Percentiles rank a stretch among this genome's conserved stretches.
Evolutionary conservation across 1,140 invertebrate genomes (phyloP).

Genomic region (Mycetomoellerius zeteki): DNA sequence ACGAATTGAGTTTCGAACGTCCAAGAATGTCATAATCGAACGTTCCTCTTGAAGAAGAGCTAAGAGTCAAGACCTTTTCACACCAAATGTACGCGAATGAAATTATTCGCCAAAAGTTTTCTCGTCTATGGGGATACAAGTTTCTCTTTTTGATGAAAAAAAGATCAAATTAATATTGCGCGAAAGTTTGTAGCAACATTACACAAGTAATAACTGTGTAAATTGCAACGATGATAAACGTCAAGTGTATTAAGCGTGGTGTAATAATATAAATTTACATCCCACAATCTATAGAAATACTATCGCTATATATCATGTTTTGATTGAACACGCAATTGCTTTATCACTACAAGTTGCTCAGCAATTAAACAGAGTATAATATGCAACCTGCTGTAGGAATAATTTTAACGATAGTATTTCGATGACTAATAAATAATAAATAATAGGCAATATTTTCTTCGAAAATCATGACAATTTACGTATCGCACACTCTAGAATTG

Average conservation of each 20-base stretch:
- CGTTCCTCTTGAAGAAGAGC: conserved; percentile 6
- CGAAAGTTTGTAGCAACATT: conserved; percentile 22
- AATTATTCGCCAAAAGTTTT: not conserved
- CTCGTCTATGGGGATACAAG: too few relatives aligned
- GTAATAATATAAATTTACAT: conserved; percentile 47
- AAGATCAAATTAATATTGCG: conserved; percentile 6
- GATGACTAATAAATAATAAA: conserved; percentile 29
- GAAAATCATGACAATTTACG: not conserved
- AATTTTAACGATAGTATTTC: conserved; percentile 21
- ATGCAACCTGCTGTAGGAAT: not conserved
- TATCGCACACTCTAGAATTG: not conserved
- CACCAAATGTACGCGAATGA: not conserved
- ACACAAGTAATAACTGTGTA: not conserved
- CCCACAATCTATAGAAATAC: not conserved
- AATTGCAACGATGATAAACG: conserved; percentile 9
- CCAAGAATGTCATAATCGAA: not conserved
- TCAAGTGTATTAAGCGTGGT: not conserved
- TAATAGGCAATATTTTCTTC: conserved; percentile 31
- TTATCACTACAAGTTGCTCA: conserved; percentile 1
- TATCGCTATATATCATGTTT: not conserved
- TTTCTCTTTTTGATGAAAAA: not conserved
- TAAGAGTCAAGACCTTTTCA: not conserved
- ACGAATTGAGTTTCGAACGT: conserved; percentile 13
- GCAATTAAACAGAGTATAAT: not conserved
- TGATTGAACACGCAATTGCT: conserved; percentile 24